Evolutionary conservation across 2,888 invertebrate species (phyloP).

Genomic region (Amblyteles armatorius): DNA sequence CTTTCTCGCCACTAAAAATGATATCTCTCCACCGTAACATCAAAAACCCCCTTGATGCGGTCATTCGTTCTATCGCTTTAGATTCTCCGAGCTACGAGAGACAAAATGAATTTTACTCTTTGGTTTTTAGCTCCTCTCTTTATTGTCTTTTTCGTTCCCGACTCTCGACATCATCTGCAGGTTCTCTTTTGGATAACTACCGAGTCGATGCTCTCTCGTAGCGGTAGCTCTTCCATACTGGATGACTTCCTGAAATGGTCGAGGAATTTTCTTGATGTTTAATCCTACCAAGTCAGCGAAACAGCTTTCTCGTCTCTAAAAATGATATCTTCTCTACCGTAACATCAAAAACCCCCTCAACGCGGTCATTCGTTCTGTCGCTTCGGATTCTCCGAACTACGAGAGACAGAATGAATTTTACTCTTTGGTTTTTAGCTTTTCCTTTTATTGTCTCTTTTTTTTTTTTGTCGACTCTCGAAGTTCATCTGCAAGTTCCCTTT

Average conservation of each 20-base stretch:
- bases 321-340: slow-evolving; percentile 23
- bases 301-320: slow-evolving; percentile 27
- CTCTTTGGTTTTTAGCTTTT: background rate
- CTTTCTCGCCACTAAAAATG: slow-evolving; percentile 32
- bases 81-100: background rate
- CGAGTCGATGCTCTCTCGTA: slow-evolving; percentile 11
- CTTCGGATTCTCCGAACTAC: background rate
- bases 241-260: slow-evolving; percentile 58
- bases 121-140: background rate
- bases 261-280: slow-evolving; percentile 54
- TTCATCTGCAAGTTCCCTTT: background rate
- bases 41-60: slow-evolving; percentile 32
- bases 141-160: background rate
- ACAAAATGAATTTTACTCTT: background rate
- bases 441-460: background rate
- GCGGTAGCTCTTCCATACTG: slow-evolving; percentile 15
- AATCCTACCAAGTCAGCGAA: slow-evolving; percentile 29
- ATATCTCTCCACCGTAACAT: slow-evolving; percentile 30
- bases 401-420: background rate
- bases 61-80: slow-evolving; percentile 8
- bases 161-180: background rate
- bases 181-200: background rate
- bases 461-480: background rate
- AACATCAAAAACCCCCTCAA: slow-evolving; percentile 25
- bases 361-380: slow-evolving; percentile 12